Base-by-base conservation (phyloP, 1,140 invertebrate genomes). In the Drosophila truncata region DNA sequence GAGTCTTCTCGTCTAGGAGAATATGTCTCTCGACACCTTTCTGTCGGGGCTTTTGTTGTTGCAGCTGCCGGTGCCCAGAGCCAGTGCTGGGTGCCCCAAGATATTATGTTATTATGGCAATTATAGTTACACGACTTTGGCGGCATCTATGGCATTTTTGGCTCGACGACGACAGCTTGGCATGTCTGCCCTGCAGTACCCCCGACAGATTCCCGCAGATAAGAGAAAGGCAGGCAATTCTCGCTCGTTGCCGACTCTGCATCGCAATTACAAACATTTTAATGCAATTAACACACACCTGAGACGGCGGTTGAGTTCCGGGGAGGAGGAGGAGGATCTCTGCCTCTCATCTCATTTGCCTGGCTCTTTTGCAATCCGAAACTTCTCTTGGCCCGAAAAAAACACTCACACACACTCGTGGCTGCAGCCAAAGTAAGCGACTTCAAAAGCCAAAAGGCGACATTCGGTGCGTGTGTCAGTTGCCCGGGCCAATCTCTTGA, bases 41-140 rank as follows among this genome's bases (percentile, higher is more conserved):
- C 59, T 55, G 64, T 52, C 64, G 58, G 65, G 27, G 29, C 49
- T 78, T 77, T 47, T 67, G 61, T 50, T 60, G 44, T 39, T 58
- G 57, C 35, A 47, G 47, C 71, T 33, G 52, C 46, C 35, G 62
- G 52, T 60, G 55, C 37, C 50, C 13, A 23, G 33, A 37, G 52
- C 33, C 16, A 16, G 52, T 55, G 52, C 52, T 55, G 20, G 20
- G 33, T 55, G 52, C 52, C 74, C 31, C 57, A 55, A 78, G 85
- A 90, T 91, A 90, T 90, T 90, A 90, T 91, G 86, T 90, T 90
- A 91, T 88, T 90, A 90, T 85, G 78, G 86, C 86, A 90, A 90
- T 91, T 90, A 90, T 91, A 90, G 82, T 90, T 91, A 77, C 86
- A 90, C 81, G 74, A 67, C 67, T 81, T 81, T 71, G 67, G 80